Base-by-base conservation (phyloP, 2,797 vertebrate genomes). In the Merluccius polli region DNA sequence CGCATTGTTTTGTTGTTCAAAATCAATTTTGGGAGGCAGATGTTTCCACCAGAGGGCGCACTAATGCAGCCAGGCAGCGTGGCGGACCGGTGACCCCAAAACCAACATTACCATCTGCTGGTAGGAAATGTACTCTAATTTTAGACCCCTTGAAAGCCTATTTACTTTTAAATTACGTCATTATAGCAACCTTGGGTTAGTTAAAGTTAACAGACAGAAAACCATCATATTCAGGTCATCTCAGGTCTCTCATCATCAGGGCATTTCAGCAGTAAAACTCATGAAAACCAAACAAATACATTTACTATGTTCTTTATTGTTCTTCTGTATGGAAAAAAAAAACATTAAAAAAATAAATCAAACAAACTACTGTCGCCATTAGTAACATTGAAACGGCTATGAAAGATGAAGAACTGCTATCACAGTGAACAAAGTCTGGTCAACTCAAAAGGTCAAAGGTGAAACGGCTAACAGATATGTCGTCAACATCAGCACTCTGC, bases 301-400 rank as follows among this genome's bases (percentile, higher is more conserved):
- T 73, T 68, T 21, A 75, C 65, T 4, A 27, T 41, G 4, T 63
- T 79, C 73, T 85, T 86, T 86, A 86, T 83, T 86, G 78, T 79
- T 79, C 63, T 69, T 80, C 71, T 73, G 75, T 11, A 63, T 65
- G 38, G 73, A 78, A 11, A 16, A 81, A 75, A 75, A 63, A 73
- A 31, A 21, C 16, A 30, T 32, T 4, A 5, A 32, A 78, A 73
- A 65, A 32, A 75, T 29, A 67, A 18, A 74, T 72, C 79, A 8
- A 36, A 69, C 67, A 72, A 10, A 21, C 69, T 21, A 69, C 68
- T 33, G 35, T 73, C 65, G 11, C 24, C 21, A 71, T 77, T 16
- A 38, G 24, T 36, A n/a, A 70, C 29, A 27, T 32, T 33, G 31
- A 70, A 59, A 78, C 41, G 73, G 30, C 33, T 71, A 71, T 41